These are phyloP conservation scores for Cephus pygmeus DNA, from an alignment of 2,888 invertebrate genomes.

Conservation along the genomic window DNA sequence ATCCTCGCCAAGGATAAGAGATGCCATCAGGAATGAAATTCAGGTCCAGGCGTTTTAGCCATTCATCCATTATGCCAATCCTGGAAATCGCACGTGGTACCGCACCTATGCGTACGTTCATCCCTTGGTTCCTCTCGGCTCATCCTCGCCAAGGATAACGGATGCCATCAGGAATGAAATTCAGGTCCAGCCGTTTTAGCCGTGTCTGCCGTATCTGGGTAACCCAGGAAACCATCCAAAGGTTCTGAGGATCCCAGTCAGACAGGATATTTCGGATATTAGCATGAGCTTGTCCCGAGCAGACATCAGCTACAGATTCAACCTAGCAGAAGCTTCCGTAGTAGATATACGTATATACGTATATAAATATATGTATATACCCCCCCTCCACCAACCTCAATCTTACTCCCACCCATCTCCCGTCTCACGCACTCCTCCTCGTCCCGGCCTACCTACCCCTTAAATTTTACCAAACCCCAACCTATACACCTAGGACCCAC, in stretches of 20 bases:
- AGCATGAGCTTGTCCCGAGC: slow-evolving; percentile 19
- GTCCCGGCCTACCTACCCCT: too few species aligned
- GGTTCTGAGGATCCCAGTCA: too few species aligned
- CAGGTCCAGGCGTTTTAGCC: too few species aligned
- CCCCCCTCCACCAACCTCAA: not conserved
- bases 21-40: too few species aligned
- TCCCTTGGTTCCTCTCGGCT: not conserved
- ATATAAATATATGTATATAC: not conserved
- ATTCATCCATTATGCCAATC: not conserved
- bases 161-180: too few species aligned
- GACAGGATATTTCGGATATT: slow-evolving; percentile 11
- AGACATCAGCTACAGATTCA: slow-evolving; percentile 3
- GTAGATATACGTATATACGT: not conserved
- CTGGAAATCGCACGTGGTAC: slow-evolving; percentile 7
- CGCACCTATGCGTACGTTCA: not conserved
- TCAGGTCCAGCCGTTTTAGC: too few species aligned
- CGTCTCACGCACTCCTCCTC: not conserved
- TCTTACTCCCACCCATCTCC: not conserved
- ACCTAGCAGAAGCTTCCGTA: not conserved
- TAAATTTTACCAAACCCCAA: too few species aligned
- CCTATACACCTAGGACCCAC: slow-evolving; percentile 9
- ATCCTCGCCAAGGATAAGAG: not conserved
- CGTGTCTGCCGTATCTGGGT: too few species aligned
- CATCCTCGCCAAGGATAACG: slow-evolving; percentile 4
- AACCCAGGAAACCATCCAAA: too few species aligned